Percentiles rank a stretch among this genome's conserved stretches.
Conservation (phyloP, 2,888 invertebrate species). For the Megastigmus dorsalis region DNA sequence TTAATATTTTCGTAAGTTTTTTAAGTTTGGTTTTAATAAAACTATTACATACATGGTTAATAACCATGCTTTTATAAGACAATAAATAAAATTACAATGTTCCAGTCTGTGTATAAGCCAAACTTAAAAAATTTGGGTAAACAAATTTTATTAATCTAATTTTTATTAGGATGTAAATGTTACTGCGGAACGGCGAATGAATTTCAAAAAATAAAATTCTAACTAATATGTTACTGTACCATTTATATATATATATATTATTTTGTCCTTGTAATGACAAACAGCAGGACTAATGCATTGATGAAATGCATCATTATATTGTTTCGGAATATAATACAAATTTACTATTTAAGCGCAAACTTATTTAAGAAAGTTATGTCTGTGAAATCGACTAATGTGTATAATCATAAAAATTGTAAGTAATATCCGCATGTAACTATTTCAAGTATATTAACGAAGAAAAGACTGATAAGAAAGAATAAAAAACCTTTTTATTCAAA, state of each 20-base stretch:
- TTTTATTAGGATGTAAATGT: neutral
- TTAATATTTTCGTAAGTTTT: neutral
- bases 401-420: conserved; percentile 15
- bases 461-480: conserved; percentile 26
- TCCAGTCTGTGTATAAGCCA: no score
- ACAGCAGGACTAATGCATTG: conserved; percentile 41
- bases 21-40: neutral
- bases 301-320: conserved; percentile 30
- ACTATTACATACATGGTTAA: neutral
- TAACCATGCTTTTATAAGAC: neutral
- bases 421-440: neutral
- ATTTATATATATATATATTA: neutral
- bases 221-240: neutral
- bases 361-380: neutral
- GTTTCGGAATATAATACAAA: neutral
- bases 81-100: conserved; percentile 8
- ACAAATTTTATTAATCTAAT: neutral
- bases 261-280: neutral
- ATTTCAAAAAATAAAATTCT: neutral
- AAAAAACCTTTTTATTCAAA: neutral
- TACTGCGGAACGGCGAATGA: neutral
- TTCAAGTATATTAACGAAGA: neutral
- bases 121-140: no score
- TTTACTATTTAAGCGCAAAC: neutral
- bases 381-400: conserved; percentile 10